Evolutionary conservation across 1,140 invertebrate genomes (phyloP).

Genomic region (Dinoponera quadriceps): DNA sequence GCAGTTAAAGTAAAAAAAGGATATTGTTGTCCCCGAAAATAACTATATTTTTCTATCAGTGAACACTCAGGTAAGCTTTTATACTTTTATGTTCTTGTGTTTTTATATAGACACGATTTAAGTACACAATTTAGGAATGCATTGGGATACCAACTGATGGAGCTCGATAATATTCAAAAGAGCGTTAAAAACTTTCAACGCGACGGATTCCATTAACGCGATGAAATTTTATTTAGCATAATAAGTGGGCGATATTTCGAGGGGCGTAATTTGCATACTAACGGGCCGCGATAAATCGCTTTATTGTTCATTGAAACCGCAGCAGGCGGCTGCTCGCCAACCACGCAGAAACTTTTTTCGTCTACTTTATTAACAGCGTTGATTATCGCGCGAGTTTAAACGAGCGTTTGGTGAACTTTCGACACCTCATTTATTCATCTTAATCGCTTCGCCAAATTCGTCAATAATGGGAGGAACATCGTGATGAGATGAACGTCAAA

Average conservation of each 20-base stretch:
- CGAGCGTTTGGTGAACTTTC: not conserved
- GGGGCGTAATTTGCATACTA: constrained; percentile 1
- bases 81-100: no score
- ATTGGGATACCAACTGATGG: not conserved
- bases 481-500: constrained; percentile 44
- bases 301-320: not conserved
- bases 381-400: not conserved
- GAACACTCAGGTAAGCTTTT: no score
- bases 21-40: no score
- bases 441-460: not conserved
- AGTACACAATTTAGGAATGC: not conserved
- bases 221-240: not conserved
- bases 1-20: no score
- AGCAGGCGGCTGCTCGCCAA: not conserved
- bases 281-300: not conserved
- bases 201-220: not conserved
- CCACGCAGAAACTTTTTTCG: constrained; percentile 29
- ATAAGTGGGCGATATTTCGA: not conserved
- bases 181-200: not conserved
- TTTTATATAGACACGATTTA: no score
- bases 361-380: not conserved
- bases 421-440: not conserved
- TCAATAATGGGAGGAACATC: constrained; percentile 4
- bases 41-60: no score
- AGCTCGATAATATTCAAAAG: not conserved